phyloP scores from a whole-genome alignment of 2,113 vertebrate species.

The Pan paniscus region DNA sequence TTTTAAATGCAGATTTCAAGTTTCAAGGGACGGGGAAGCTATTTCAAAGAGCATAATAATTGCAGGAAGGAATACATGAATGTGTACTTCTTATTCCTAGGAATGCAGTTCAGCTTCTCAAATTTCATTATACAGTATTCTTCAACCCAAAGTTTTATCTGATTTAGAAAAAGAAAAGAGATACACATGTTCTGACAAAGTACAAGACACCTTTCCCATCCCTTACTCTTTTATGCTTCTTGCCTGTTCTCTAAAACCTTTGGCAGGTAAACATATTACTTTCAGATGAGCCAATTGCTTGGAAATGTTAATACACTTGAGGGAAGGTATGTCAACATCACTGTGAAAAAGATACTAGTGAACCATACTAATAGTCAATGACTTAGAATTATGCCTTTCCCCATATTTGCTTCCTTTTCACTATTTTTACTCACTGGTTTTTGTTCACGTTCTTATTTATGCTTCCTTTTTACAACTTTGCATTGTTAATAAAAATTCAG shows the following conservation, averaged over 20 bases:
- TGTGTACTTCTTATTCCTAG: neutral
- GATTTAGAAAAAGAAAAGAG: neutral
- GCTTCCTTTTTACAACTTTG: neutral
- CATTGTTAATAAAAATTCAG: neutral
- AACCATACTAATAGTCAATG: neutral
- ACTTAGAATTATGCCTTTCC: neutral
- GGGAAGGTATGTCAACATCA: neutral
- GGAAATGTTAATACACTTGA: neutral
- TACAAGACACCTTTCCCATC: neutral
- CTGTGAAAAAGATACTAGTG: neutral
- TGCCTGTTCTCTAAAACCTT: neutral
- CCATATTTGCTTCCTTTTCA: neutral
- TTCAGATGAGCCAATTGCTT: neutral
- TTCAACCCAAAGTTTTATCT: neutral
- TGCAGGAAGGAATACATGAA: neutral
- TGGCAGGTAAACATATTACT: neutral
- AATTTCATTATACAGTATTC: neutral
- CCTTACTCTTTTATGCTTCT: neutral
- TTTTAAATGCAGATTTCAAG: slow-evolving; percentile 53
- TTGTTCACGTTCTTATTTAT: neutral
- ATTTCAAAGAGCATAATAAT: slow-evolving; percentile 55
- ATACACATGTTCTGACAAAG: neutral
- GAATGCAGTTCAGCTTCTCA: neutral
- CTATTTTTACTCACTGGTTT: neutral
- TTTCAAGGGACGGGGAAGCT: slow-evolving; percentile 47